Conservation (phyloP, 2,113 vertebrate species). For the Ptilonorhynchus violaceus region DNA sequence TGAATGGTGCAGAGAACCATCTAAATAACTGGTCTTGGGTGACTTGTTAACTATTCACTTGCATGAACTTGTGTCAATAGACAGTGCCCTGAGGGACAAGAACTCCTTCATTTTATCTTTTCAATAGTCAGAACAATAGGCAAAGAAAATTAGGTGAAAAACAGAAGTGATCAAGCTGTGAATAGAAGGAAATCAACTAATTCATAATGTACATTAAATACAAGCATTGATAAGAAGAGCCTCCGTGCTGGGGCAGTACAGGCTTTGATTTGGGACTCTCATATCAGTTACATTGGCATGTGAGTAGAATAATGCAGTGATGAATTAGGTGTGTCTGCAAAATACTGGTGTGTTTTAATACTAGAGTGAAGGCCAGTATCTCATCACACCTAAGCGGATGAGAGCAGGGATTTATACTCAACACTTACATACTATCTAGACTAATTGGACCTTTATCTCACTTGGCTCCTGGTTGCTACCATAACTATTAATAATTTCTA, state of each 20-base stretch:
- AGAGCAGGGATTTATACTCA: neutral
- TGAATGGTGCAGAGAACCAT: neutral
- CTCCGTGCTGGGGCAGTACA: neutral
- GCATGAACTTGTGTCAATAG: conserved; percentile 32
- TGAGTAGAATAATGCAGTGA: neutral
- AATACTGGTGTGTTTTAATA: neutral
- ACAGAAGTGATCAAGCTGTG: conserved; percentile 7
- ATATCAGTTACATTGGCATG: accelerated
- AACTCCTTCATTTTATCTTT: conserved; percentile 43
- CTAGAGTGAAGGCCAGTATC: neutral
- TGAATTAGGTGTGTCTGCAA: neutral
- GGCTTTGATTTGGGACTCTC: neutral
- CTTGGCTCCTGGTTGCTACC: neutral
- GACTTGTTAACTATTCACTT: conserved; percentile 57
- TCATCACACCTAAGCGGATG: neutral
- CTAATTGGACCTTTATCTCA: conserved; percentile 32
- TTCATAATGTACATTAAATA: neutral
- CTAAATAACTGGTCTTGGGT: neutral
- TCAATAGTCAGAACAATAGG: conserved; percentile 15
- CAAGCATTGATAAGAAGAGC: neutral
- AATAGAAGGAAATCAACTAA: neutral
- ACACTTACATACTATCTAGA: neutral
- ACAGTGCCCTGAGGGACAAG: conserved; percentile 6
- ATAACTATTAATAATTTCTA: neutral
- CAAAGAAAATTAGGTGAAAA: conserved; percentile 49